Evolutionary conservation across 2,113 vertebrate species (phyloP), one percentile per base, ranked within the genome.

Genomic region (Phyllostomus hastatus): DNA sequence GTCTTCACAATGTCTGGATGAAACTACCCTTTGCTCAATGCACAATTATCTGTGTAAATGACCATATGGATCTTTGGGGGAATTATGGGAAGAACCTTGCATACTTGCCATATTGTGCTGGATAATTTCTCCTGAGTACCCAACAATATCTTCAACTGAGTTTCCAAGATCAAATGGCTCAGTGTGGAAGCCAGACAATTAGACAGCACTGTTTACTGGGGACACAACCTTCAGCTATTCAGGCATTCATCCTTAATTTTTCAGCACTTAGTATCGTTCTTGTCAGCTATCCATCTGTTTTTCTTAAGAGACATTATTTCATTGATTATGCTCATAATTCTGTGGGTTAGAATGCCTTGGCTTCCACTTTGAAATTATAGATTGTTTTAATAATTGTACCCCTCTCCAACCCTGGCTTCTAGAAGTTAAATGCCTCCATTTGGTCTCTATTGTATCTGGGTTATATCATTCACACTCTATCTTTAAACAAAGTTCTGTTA

Each of bases 361-460:
- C 2, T 82, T 0, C 20, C 5, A 48, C 73, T 95, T 81, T 94
- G 26, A 83, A 20, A 0, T 80, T 92, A 9, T 11, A 66, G 0
- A 0, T 83, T 79, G 3, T 46, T 94, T 19, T 2, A 70, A 43
- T 70, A 24, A 46, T 82, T 35, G 0, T 84, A 28, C 4, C 9
- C 4, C 10, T 1, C 12, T 10, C 0, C 7, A 57, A 26, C n/a
- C 5, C 0, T 7, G 46, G 17, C 38, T 85, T 69, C 16, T 80
- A 14, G 9, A 91, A 78, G 1, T 75, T 75, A 91, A 89, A 38
- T 66, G 4, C 4, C 31, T 61, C 4, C 35, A 24, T 5, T 33
- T 70, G 16, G 22, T 3, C 43, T 90, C 14, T 35, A 2, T 41
- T 61, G 16, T 82, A 88, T 90, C 19, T 83, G 54, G 0, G 0